These are phyloP conservation scores for Sesia apiformis DNA, from an alignment of 2,888 invertebrate genomes.

Conservation along the genomic window DNA sequence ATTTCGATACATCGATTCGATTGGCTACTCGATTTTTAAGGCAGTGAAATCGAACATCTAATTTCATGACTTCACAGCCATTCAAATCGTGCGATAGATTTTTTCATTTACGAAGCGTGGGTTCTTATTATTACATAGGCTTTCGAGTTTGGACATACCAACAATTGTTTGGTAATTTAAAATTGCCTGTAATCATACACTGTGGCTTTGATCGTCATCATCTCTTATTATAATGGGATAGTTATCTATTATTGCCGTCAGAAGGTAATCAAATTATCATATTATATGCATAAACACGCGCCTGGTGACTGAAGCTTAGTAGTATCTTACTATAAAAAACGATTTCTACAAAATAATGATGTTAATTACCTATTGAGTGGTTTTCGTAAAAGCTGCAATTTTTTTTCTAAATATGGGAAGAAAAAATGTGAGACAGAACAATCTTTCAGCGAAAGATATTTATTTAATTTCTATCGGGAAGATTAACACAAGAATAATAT, in stretches of 20 bases:
- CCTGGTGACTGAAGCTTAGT: not conserved
- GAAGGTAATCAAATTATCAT: slow-evolving; percentile 47
- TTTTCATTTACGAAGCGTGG: not conserved
- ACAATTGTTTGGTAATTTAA: slow-evolving; percentile 43
- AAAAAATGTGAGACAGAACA: too few relatives aligned
- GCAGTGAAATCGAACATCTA: slow-evolving; percentile 8
- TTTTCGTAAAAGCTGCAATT: too few relatives aligned
- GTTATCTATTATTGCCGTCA: slow-evolving; percentile 33
- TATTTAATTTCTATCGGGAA: too few relatives aligned
- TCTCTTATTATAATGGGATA: slow-evolving; percentile 16
- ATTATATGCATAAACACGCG: slow-evolving; percentile 34
- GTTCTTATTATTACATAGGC: not conserved
- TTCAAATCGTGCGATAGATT: not conserved
- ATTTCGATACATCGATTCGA: slow-evolving; percentile 19
- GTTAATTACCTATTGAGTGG: too few relatives aligned
- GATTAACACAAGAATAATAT: too few relatives aligned
- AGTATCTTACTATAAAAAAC: too few relatives aligned
- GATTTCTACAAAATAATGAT: too few relatives aligned
- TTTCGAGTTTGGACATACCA: slow-evolving; percentile 4
- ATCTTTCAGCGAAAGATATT: too few relatives aligned
- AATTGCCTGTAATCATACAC: slow-evolving; percentile 45
- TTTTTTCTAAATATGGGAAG: too few relatives aligned
- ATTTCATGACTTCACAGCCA: not conserved
- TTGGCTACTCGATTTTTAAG: slow-evolving; percentile 15
- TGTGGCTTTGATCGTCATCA: slow-evolving; percentile 19